Base-by-base conservation (phyloP, 2,888 invertebrate genomes). In the Caenorhabditis sulstoni region DNA sequence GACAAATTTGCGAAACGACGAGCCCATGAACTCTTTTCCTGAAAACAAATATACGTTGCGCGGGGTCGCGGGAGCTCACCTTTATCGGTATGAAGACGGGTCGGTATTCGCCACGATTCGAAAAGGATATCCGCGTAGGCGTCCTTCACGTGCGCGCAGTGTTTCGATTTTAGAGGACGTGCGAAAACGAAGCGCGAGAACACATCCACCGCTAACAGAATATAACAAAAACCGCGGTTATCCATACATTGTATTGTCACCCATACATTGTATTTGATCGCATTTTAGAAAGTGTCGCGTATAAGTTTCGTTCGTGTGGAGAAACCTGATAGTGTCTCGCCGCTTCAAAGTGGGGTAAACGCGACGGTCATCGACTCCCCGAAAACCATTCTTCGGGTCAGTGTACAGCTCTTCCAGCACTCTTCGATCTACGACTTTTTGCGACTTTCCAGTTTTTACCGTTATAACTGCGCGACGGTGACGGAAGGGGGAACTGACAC, bases 1-100 rank as follows among this genome's bases (percentile, higher is more conserved):
- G 0, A 57, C 23, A 12, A 55, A 12, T 1, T 44, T 39, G 12
- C 37, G 44, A 37, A 67, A 67, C 3, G n/a, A 7, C 16, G 18
- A 47, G 1, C 67, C 67, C 58, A 57, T 67, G 12, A 67, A 67
- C n/a, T 67, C 67, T 12, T 41, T 55, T 18, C 67, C 67, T 68
- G 45, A 14, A 66, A 53, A 22, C 0, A n/a, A 39, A 45, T 8
- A 18, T 9, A n/a, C n/a, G n/a, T n/a, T n/a, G n/a, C n/a, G n/a
- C n/a, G n/a, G n/a, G n/a, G n/a, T n/a, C n/a, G n/a, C 5, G 11
- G 22, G 39, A 3, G 37, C 11, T 5, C n/a, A 50, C 57, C 50
- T 49, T 45, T 57, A 22, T 57, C 57, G 1, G 57, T 45, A 47
- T 55, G 37, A 1, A 57, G 8, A 0, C 37, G 8, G 1, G 35